Base-by-base conservation (phyloP, 2,797 vertebrate species). In the Heteromormyrus szaboi region DNA sequence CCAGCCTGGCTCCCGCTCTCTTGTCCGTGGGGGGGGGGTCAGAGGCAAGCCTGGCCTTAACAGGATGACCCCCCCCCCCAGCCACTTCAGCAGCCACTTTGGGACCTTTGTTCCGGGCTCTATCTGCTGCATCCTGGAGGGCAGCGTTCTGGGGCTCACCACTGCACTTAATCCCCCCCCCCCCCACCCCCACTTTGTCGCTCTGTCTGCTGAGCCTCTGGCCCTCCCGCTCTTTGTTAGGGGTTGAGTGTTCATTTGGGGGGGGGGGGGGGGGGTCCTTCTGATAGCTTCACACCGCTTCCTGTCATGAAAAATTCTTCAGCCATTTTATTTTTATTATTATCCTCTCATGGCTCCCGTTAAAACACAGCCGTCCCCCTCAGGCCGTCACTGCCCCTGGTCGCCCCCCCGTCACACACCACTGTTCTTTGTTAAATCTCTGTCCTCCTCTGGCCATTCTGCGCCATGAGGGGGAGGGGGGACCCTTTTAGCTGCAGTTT, bases 1-100 rank as follows among this genome's bases (percentile, higher is more conserved):
- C 25, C 41, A 12, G 91, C 94, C 91, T 93, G 93, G 93, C 93
- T 90, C 92, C 92, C 91, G 92, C 89, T 94, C n/a, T 22, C 59
- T 62, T 62, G 59, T 25, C 59, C 11, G 88, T 91, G 88, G 11
- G 89, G 90, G 56, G 41, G 89, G 91, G 85, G 89, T 89, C 51
- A 53, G 51, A 12, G 90, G 90, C 91, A 87, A 85, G 79, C 68
- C 87, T n/a, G 4, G 0, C n/a, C 54, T 59, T 59, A 91, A 89
- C 88, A 68, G 3, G 25, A 46, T 46, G n/a, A 72, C 91, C 89
- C 87, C 2, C 91, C 91, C 90, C 89, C 50, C 50, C 87, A 22
- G 6, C 89, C 91, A 83, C 89, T 92, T 91, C 9, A 88, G 83
- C 90, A 89, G 90, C 29, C 0, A 0, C 89, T 91, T 90, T 88